Base-by-base conservation (phyloP, 2,797 vertebrate species). In the Tympanoctomys barrerae region DNA sequence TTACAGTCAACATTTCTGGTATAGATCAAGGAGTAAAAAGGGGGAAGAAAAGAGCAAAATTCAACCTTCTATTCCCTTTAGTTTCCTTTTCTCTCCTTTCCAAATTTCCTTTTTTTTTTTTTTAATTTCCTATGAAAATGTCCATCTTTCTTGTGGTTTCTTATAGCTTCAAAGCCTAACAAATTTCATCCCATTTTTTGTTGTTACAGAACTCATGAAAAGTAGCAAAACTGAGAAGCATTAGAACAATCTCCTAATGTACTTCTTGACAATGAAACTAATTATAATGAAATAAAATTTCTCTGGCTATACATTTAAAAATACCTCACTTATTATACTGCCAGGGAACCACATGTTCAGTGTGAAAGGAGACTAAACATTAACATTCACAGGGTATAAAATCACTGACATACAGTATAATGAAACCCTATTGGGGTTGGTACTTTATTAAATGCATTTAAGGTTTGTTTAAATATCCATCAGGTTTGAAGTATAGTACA, bases 351-450 rank as follows among this genome's bases (percentile, higher is more conserved):
- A 94, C 21, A 90, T 3, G 61, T 89, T 91, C 73, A 96, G 71
- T 96, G 66, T 95, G 86, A 96, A 77, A 97, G 90, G 85, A 92
- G 62, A 97, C 94, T 97, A 87, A 18, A 97, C 78, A 95, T 91
- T 89, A 91, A 95, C 78, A 97, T 82, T 97, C 89, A 97, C 54
- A 96, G 87, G 96, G 90, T 70, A 90, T 89, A 94, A 96, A 97
- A 84, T 96, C 70, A 96, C 94, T 97, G 92, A 90, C 95, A 93
- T 94, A 97, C 85, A 95, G 62, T 84, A 96, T 90, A 95, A 93
- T 88, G 39, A 93, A 96, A 97, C 59, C 84, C 90, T 95, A 94
- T 62, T 94, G 82, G 46, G 31, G 71, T 64, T 96, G 84, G 89
- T 79, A 89, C 46, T 96, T 96, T 94, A 95, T 96, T 97, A 94